Evolutionary conservation across 2,797 vertebrate species (phyloP), one percentile per base, ranked within the genome.

Genomic region (Echiichthys vipera): DNA sequence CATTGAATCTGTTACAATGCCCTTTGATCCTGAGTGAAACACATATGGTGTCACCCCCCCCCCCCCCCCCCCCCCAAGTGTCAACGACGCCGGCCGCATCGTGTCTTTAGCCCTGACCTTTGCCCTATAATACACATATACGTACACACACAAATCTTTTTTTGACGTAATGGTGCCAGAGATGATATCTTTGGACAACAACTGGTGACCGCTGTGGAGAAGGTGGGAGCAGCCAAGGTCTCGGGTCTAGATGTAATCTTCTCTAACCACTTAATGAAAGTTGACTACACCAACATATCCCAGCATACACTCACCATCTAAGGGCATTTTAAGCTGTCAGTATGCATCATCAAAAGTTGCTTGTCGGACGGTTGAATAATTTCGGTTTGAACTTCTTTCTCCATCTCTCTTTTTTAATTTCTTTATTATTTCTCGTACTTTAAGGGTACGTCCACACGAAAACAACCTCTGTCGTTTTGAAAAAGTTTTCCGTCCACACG

Each of bases 161-260:
- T 72, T 65, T 88, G 81, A 87, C 83, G 55, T 73, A 71, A 80
- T 77, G 74, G 84, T 83, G 70, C 50, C 66, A 55, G 18, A 30
- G 74, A 68, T 69, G 25, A 83, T 69, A 69, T 72, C 37, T 84
- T 68, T 63, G 47, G 77, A 74, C 61, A 51, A 46, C 76, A 78
- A 71, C 79, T 78, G 65, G 37, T 36, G 53, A n/a, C 53, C 56
- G 54, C 51, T 39, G 34, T 50, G 43, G 34, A 69, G 42, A 50
- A 40, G 56, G 56, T 7, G 18, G 25, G 39, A 24, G 29, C 43
- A 74, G 68, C 37, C 5, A 8, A 45, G n/a, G 32, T 65, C 40
- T 37, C 45, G 25, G 43, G 30, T 59, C 24, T 14, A 22, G 76
- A 22, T 39, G 7, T 30, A 8, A 7, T 8, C 36, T 42, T 43